A percentile compares a stretch with the other conserved stretches of the same genome.
Evolutionary conservation across 1,140 invertebrate species (phyloP).

Genomic region (Kradibia gibbosae): DNA sequence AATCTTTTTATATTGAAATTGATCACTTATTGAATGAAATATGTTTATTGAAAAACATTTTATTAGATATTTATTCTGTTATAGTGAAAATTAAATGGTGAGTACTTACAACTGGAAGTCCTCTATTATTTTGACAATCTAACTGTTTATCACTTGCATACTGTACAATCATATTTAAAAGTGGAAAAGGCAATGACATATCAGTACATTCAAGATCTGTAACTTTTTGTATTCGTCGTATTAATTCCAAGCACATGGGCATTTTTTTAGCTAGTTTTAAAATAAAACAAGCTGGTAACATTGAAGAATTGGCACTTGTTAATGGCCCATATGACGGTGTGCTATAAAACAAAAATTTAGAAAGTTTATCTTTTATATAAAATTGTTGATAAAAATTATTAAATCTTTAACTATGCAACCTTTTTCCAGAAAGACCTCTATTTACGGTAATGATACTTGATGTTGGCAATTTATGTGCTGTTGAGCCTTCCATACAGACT

Average conservation of each 20-base stretch:
- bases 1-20: not conserved
- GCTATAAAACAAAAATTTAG: constrained; percentile 63
- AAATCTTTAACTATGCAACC: constrained; percentile 70
- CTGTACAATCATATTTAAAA: constrained; percentile 84
- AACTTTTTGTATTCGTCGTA: constrained; percentile 82
- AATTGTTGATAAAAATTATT: constrained; percentile 7
- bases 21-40: not conserved
- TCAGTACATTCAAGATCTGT: constrained; percentile 83
- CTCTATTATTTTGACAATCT: constrained; percentile 80
- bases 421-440: constrained; percentile 82
- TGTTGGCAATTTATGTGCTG: constrained; percentile 89
- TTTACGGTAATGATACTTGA: constrained; percentile 84
- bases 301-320: constrained; percentile 87
- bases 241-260: constrained; percentile 84
- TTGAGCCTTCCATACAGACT: constrained; percentile 91
- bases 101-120: constrained; percentile 83
- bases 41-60: not conserved
- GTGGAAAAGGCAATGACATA: constrained; percentile 77
- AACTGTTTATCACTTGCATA: constrained; percentile 80
- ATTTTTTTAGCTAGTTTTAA: constrained; percentile 89
- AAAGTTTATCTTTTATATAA: constrained; percentile 5
- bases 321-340: constrained; percentile 86
- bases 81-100: too few species aligned
- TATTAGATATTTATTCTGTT: not conserved
- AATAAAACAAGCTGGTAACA: constrained; percentile 92